Percentiles rank a stretch among this genome's conserved stretches.
These are phyloP conservation scores for Ceryle rudis DNA, from an alignment of 2,797 vertebrate species.

Conservation along the genomic window DNA sequence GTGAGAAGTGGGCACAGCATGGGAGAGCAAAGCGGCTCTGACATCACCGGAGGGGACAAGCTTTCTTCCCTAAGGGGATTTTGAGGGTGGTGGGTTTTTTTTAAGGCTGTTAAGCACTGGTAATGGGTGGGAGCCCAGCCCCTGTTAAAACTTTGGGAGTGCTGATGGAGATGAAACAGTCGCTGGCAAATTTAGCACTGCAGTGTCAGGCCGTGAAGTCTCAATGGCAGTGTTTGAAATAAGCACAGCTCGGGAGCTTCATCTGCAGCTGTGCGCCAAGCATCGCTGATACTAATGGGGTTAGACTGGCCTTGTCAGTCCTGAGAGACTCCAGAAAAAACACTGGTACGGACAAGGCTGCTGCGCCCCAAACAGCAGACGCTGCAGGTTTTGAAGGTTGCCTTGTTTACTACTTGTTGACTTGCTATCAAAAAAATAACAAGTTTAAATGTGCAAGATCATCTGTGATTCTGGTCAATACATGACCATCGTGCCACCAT, in stretches of 20 bases:
- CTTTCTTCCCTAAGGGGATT: neutral
- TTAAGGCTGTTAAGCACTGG: neutral
- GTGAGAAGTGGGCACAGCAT: neutral
- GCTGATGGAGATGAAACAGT: neutral
- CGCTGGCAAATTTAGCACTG: neutral
- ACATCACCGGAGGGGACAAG: neutral
- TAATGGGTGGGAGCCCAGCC: neutral
- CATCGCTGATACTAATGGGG: neutral
- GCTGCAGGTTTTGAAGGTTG: neutral
- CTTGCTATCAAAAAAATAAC: neutral
- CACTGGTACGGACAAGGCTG: neutral
- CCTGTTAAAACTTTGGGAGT: neutral
- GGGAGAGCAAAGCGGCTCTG: neutral
- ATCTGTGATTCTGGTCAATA: neutral
- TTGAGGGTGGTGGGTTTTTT: neutral
- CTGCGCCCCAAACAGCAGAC: neutral
- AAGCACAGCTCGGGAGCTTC: neutral
- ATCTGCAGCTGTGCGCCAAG: neutral
- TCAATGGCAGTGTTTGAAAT: neutral
- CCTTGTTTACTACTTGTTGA: neutral
- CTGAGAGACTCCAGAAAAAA: neutral
- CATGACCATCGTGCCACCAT: rapidly evolving
- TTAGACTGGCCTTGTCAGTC: neutral
- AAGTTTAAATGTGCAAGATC: neutral
- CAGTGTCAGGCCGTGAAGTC: neutral